phyloP scores from a whole-genome alignment of 2,113 vertebrate species.

The Bombycilla garrulus region DNA sequence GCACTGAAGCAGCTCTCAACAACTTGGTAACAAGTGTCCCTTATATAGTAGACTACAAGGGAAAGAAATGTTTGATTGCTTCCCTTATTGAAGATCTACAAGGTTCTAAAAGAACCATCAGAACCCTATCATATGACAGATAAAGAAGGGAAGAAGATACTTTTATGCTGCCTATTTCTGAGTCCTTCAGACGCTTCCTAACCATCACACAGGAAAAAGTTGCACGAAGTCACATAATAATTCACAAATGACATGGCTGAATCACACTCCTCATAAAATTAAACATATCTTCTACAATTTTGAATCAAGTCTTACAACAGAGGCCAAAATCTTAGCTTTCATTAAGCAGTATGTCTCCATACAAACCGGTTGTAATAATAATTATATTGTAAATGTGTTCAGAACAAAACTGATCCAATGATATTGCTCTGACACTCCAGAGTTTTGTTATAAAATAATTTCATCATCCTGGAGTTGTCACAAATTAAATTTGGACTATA shows the following conservation, averaged over 20 bases:
- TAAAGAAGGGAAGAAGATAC: background rate
- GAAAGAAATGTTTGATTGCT: background rate
- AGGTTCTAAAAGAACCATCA: background rate
- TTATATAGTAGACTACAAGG: background rate
- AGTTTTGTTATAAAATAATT: background rate
- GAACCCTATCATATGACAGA: background rate
- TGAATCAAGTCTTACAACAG: background rate
- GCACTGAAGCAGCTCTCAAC: background rate
- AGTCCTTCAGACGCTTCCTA: background rate
- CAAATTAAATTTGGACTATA: background rate
- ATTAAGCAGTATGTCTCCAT: background rate
- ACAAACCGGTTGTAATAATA: background rate
- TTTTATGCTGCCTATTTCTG: background rate
- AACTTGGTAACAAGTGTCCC: background rate
- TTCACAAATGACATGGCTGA: background rate
- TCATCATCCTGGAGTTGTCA: background rate
- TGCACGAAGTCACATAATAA: background rate
- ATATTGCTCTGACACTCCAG: background rate
- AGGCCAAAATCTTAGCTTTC: background rate
- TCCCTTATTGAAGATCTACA: background rate
- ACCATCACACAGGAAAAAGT: background rate
- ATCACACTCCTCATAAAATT: background rate
- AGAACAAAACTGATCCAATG: background rate
- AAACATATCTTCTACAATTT: background rate
- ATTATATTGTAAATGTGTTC: background rate